A percentile compares a stretch with the other conserved stretches of the same genome.
These are phyloP conservation scores for Antidorcas marsupialis DNA, from an alignment of 2,113 vertebrate species.

Conservation along the genomic window DNA sequence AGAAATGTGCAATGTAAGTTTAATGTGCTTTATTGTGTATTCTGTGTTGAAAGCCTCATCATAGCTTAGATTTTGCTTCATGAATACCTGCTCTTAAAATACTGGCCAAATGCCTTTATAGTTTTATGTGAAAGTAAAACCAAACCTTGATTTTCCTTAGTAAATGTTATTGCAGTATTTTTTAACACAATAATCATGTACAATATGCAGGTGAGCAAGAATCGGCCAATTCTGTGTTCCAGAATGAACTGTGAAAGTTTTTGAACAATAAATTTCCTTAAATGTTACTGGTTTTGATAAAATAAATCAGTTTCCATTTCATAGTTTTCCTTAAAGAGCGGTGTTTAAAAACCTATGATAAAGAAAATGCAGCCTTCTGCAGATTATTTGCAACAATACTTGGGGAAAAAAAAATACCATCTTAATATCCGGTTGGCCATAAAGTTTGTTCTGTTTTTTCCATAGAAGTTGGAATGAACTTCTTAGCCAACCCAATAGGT, in stretches of 20 bases:
- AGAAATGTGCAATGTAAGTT: constrained; percentile 73
- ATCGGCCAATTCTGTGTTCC: constrained; percentile 36
- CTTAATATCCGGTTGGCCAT: neutral
- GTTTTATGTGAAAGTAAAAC: constrained; percentile 68
- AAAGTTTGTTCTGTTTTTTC: neutral
- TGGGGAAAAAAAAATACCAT: neutral
- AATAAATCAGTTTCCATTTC: neutral
- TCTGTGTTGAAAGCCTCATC: constrained; percentile 64
- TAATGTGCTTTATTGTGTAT: constrained; percentile 65
- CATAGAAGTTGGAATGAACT: neutral
- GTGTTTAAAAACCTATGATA: neutral
- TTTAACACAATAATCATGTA: neutral
- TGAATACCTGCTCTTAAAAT: constrained; percentile 53
- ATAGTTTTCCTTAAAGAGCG: neutral
- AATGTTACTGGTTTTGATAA: constrained; percentile 15
- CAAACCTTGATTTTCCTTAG: constrained; percentile 53
- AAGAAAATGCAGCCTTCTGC: neutral
- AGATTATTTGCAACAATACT: neutral
- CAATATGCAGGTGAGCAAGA: constrained; percentile 43
- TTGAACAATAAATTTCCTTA: constrained; percentile 25
- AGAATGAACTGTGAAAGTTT: constrained; percentile 40
- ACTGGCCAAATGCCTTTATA: constrained; percentile 47
- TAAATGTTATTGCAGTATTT: constrained; percentile 60
- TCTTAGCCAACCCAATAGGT: neutral
- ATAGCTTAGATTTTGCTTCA: constrained; percentile 52